A percentile compares a stretch with the other conserved stretches of the same genome.
phyloP scores from a whole-genome alignment of 2,888 invertebrate genomes.

The Spilosoma lubricipeda region DNA sequence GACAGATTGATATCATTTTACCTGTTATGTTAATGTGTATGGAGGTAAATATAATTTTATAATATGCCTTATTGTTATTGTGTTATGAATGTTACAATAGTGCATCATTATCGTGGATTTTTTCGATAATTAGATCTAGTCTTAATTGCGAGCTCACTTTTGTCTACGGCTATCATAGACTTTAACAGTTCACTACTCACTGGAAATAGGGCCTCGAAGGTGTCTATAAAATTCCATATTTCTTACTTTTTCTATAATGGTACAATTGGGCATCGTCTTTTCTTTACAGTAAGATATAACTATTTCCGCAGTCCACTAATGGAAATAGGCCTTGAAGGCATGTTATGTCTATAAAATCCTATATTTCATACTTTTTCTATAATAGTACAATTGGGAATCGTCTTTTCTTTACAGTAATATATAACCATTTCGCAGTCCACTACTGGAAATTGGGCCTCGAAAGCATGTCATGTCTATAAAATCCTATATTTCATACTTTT shows the following conservation, averaged over 20 bases:
- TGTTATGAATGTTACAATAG: neutral
- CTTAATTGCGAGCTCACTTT: too few relatives aligned
- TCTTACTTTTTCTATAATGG: neutral
- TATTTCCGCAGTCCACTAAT: too few relatives aligned
- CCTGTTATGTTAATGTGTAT: neutral
- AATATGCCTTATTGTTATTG: neutral
- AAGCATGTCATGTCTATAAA: too few relatives aligned
- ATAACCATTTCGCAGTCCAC: neutral
- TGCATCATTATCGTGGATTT: neutral
- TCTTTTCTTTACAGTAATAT: neutral
- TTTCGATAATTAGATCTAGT: neutral
- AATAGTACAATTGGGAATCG: neutral
- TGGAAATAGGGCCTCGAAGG: too few relatives aligned
- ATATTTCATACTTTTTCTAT: neutral
- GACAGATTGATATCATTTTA: conserved; percentile 4
- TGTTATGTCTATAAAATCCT: too few relatives aligned
- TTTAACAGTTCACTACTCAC: too few relatives aligned
- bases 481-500: neutral
- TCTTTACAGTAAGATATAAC: neutral
- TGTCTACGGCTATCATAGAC: too few relatives aligned
- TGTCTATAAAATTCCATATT: neutral
- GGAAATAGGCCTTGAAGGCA: too few relatives aligned
- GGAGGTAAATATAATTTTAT: neutral
- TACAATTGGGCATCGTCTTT: neutral
- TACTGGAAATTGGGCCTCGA: too few relatives aligned